Evolutionary conservation across 2,797 vertebrate genomes (phyloP), one percentile per base, ranked within the genome.

Genomic region (Coregonus sp.): DNA sequence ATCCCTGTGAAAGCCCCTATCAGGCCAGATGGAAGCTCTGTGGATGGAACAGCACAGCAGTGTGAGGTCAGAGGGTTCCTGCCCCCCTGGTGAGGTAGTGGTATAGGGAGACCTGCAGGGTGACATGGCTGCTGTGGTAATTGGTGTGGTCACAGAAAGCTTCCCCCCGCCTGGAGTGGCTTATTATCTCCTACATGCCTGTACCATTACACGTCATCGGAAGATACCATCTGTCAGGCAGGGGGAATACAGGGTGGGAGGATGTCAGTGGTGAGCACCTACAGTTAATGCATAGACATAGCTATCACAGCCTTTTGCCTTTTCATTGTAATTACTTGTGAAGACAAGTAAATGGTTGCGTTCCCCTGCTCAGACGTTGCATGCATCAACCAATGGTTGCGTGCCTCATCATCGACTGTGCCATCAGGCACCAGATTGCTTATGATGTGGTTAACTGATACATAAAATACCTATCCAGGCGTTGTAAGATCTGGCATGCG

Each of bases 141-240:
- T 89, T 90, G 89, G 70, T 6, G 4, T 78, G 75, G 75, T 84
- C 87, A 68, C 16, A 66, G 6, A 78, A 85, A 82, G 80, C 71
- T 82, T 77, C 37, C 40, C 20, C 79, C 81, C 81, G 79, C 78
- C 81, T 82, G 33, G 66, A 80, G 87, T 86, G 79, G 83, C 86
- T 84, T 87, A 89, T 89, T 90, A n/a, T 18, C 54, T 87, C 78
- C 84, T 73, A 81, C 78, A 80, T 54, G 4, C 66, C 86, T 84
- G 84, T 82, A 84, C 81, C 81, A 77, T 84, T 79, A 88, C 86
- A 87, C 29, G 29, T 88, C 81, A 88, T 90, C 88, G 86, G 79
- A 76, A 82, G 74, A 77, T 70, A 79, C 61, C 20, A 40, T 31
- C 29, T 72, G 25, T 4, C 7, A 70, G 31, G 31, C 3, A 12